Evolutionary conservation across 2,888 invertebrate genomes (phyloP).

Genomic region (Scrobipalpa atriplicella): DNA sequence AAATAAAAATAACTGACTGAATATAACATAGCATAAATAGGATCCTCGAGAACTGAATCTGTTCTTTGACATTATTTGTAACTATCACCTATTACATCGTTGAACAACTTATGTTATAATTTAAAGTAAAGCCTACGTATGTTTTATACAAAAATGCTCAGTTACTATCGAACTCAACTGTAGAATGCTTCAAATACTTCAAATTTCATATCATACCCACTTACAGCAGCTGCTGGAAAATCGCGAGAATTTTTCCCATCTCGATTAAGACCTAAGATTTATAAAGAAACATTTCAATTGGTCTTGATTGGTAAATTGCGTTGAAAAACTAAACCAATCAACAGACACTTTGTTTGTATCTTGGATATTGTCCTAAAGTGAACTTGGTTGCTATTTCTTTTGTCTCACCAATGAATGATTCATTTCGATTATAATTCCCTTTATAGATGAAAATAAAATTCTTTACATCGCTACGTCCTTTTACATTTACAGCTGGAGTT

Average conservation of each 20-base stretch:
- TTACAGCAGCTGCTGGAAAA: neutral
- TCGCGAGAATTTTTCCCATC: constrained; percentile 5
- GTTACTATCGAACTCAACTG: neutral
- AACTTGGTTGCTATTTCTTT: constrained; percentile 21
- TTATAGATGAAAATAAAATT: constrained; percentile 21
- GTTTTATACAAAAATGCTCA: no score
- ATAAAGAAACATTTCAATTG: constrained; percentile 28
- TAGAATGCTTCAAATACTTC: neutral
- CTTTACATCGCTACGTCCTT: constrained; percentile 13
- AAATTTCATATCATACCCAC: neutral
- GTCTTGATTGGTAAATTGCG: constrained; percentile 26
- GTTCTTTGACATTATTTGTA: no score
- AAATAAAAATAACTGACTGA: no score
- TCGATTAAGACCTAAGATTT: constrained; percentile 24
- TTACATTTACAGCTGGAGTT: constrained; percentile 1
- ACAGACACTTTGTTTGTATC: constrained; percentile 19
- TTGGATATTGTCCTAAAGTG: constrained; percentile 18
- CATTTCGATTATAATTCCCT: constrained; percentile 21
- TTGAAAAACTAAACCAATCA: constrained; percentile 27
- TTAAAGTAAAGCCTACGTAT: no score
- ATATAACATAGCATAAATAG: no score
- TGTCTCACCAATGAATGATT: constrained; percentile 21
- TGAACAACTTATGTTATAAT: no score
- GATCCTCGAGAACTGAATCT: no score
- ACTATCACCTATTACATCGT: no score